Percentiles rank a stretch among this genome's conserved stretches.
Evolutionary conservation across 2,888 invertebrate species (phyloP).

Genomic region (Urechis unicinctus): DNA sequence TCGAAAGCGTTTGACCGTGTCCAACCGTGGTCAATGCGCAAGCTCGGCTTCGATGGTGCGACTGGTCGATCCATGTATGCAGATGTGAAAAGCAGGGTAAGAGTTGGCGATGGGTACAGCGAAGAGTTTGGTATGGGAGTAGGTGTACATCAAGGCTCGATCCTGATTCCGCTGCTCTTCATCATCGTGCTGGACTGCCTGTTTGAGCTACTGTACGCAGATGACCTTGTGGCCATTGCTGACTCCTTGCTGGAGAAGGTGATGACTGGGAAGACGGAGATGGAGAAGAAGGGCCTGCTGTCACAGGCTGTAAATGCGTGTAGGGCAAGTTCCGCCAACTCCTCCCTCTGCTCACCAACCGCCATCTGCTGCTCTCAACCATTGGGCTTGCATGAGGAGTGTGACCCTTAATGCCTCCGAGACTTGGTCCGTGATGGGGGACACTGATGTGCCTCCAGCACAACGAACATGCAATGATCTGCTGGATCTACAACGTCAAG

Average conservation of each 20-base stretch:
- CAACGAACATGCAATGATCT: no score
- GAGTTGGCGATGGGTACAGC: not conserved
- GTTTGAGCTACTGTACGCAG: not conserved
- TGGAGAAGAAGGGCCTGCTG: not conserved
- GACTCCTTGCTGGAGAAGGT: conserved; percentile 1
- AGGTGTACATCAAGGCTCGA: no score
- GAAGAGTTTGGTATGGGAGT: not conserved
- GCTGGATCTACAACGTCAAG: no score
- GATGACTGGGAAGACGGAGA: not conserved
- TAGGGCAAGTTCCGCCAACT: no score
- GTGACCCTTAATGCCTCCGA: no score
- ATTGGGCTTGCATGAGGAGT: no score
- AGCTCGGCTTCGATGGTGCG: not conserved
- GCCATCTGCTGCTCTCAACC: no score
- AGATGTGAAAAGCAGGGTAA: not conserved
- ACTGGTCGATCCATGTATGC: not conserved
- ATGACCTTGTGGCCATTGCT: conserved; percentile 1
- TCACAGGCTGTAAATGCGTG: no score
- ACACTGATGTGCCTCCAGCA: no score
- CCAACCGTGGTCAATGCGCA: not conserved
- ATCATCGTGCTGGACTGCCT: not conserved
- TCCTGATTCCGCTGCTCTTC: not conserved
- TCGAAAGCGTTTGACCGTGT: conserved; percentile 6
- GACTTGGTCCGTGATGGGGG: no score
- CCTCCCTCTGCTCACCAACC: no score